Evolutionary conservation across 2,113 vertebrate species (phyloP).

Genomic region (Chunga burmeisteri): DNA sequence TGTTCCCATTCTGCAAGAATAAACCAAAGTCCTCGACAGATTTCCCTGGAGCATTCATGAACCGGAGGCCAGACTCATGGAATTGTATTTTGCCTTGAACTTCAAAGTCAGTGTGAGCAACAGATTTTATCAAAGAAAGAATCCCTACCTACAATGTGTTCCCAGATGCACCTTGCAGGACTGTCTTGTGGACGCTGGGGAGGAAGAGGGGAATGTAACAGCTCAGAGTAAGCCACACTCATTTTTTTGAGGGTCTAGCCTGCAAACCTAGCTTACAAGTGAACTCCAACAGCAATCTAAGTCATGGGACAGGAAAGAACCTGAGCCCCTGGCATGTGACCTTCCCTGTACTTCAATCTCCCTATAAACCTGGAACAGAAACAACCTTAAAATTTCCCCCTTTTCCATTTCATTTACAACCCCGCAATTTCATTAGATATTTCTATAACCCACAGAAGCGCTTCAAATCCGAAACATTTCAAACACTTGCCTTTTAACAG

Average conservation of each 20-base stretch:
- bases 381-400: background rate
- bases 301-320: background rate
- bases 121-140: background rate
- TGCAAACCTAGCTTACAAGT: background rate
- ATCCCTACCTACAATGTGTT: background rate
- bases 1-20: background rate
- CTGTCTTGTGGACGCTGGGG: background rate
- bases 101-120: background rate
- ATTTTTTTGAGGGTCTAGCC: background rate
- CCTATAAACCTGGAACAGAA: background rate
- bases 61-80: accelerated
- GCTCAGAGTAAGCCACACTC: background rate
- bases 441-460: background rate
- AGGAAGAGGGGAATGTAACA: background rate
- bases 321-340: background rate
- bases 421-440: background rate
- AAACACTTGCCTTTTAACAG: background rate
- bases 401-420: background rate
- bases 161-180: background rate
- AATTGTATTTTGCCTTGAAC: background rate
- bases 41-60: background rate
- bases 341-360: background rate
- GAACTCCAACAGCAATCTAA: background rate
- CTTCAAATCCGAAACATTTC: background rate
- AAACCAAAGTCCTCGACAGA: background rate